Percentiles rank a stretch among this genome's conserved stretches.
Evolutionary conservation across 2,888 invertebrate species (phyloP).

Genomic region (Criorhina ranunculi): DNA sequence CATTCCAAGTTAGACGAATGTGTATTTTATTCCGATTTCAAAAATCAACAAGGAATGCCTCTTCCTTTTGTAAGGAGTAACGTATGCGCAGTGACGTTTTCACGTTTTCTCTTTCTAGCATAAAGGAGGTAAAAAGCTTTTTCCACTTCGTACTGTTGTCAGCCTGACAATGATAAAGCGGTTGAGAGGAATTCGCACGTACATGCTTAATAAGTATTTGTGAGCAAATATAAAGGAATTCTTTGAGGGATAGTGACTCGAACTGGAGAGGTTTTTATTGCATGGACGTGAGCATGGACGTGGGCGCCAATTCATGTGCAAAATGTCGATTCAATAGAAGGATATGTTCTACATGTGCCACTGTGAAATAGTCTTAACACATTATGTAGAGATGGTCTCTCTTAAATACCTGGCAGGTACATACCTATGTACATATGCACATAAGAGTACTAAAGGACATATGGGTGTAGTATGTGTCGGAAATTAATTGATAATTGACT

Average conservation of each 20-base stretch:
- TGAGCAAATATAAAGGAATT: constrained; percentile 32
- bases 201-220: constrained; percentile 55
- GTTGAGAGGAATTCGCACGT: constrained; percentile 55
- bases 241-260: constrained; percentile 40
- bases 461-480: neutral
- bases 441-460: neutral
- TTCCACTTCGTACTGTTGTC: constrained; percentile 1
- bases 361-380: constrained; percentile 5
- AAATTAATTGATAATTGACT: constrained; percentile 48
- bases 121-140: constrained; percentile 3
- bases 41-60: constrained; percentile 17
- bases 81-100: constrained; percentile 35
- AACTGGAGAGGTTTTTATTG: constrained; percentile 19
- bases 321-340: constrained; percentile 17
- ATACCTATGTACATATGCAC: neutral
- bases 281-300: constrained; percentile 44
- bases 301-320: constrained; percentile 69
- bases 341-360: constrained; percentile 24
- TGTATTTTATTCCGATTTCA: constrained; percentile 41
- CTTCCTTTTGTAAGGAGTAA: neutral
- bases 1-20: constrained; percentile 4
- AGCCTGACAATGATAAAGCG: constrained; percentile 9
- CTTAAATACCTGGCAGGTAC: constrained; percentile 33
- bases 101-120: neutral
- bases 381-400: neutral